These are phyloP conservation scores for Chlamydotis undulata DNA, from an alignment of 2,113 vertebrate genomes.

Conservation along the genomic window DNA sequence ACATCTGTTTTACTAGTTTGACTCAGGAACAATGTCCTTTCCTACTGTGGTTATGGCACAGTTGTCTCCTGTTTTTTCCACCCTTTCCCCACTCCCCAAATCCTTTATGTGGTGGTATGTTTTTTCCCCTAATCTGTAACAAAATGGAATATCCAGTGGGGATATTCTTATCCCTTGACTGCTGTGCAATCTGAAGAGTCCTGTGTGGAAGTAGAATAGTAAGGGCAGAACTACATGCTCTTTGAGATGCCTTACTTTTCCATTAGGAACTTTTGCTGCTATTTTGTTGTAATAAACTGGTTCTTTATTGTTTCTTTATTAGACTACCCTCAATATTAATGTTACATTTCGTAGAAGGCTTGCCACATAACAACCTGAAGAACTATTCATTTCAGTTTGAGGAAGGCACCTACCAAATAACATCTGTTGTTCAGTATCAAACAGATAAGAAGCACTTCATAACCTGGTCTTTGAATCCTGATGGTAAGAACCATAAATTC, in stretches of 20 bases:
- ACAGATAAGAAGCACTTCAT: constrained; percentile 83
- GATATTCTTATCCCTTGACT: neutral
- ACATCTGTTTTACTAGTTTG: neutral
- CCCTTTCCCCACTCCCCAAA: neutral
- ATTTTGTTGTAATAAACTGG: neutral
- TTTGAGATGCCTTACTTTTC: neutral
- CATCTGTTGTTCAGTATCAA: constrained; percentile 84
- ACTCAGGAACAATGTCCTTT: neutral
- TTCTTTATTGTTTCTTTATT: constrained; percentile 31
- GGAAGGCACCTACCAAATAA: constrained; percentile 76
- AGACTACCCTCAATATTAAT: constrained; percentile 85
- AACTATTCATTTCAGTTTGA: constrained; percentile 83
- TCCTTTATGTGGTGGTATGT: neutral
- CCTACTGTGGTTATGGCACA: neutral
- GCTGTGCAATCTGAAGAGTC: neutral
- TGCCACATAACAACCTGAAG: constrained; percentile 79
- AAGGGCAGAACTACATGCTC: neutral
- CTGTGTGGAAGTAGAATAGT: neutral
- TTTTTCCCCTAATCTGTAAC: neutral
- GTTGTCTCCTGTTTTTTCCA: neutral
- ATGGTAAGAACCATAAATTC: constrained; percentile 78
- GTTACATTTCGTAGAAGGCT: constrained; percentile 90
- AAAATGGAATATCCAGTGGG: neutral
- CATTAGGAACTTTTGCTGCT: neutral
- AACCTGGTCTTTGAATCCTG: constrained; percentile 82